Evolutionary conservation across 2,797 vertebrate species (phyloP).

Genomic region (Notolepis coatsorum): DNA sequence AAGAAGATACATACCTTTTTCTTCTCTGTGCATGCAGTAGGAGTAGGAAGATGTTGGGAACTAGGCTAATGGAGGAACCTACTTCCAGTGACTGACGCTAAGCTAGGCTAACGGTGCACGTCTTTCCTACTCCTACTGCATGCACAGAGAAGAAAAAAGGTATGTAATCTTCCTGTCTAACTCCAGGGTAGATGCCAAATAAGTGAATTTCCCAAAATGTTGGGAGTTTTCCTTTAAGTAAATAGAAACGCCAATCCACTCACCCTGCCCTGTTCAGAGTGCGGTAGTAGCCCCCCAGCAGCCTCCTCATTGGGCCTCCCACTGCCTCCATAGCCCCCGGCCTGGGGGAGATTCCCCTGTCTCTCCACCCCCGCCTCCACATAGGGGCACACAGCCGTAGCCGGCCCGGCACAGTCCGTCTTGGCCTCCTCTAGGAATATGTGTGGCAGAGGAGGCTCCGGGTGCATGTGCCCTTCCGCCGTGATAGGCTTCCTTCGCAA

Average conservation of each 20-base stretch:
- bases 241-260: conserved; percentile 50
- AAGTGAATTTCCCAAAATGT: too few relatives aligned
- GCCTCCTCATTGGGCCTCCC: conserved; percentile 62
- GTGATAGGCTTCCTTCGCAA: conserved; percentile 71
- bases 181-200: too few relatives aligned
- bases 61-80: too few relatives aligned
- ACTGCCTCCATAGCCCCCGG: conserved; percentile 67
- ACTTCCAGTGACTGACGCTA: too few relatives aligned
- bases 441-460: conserved; percentile 75
- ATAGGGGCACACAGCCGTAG: conserved; percentile 64
- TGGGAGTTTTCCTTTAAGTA: too few relatives aligned
- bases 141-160: too few relatives aligned
- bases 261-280: conserved; percentile 73
- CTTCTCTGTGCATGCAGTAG: too few relatives aligned
- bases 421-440: conserved; percentile 84
- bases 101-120: too few relatives aligned
- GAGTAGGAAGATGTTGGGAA: too few relatives aligned
- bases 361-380: conserved; percentile 65
- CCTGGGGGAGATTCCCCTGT: conserved; percentile 64
- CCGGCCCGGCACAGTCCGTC: conserved; percentile 77
- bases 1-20: too few relatives aligned
- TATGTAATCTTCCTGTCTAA: too few relatives aligned
- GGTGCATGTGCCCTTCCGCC: conserved; percentile 67
- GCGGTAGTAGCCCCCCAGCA: conserved; percentile 56
- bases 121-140: too few relatives aligned